These are phyloP conservation scores for Tachina fera DNA, from an alignment of 2,888 invertebrate species.

Conservation along the genomic window DNA sequence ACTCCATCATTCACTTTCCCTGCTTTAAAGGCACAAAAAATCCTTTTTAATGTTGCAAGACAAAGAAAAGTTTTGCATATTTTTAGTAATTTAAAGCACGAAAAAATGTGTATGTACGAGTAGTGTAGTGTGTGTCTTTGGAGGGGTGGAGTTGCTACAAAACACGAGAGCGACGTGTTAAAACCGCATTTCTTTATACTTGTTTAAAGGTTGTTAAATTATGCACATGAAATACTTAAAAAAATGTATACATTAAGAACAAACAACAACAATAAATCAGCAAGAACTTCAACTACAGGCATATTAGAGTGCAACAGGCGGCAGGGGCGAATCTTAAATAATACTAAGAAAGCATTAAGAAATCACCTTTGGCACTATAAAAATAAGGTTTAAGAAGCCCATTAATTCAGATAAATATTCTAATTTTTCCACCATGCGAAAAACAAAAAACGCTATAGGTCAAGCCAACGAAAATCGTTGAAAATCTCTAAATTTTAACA, in stretches of 20 bases:
- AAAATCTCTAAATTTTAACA: too few species aligned
- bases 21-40: background rate
- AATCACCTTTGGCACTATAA: too few species aligned
- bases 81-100: conserved; percentile 50
- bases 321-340: too few species aligned
- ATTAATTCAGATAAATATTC: too few species aligned
- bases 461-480: too few species aligned
- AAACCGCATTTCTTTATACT: conserved; percentile 57
- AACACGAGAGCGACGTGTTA: conserved; percentile 29
- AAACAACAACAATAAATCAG: conserved; percentile 39
- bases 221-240: conserved; percentile 44
- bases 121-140: background rate
- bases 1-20: background rate
- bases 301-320: background rate
- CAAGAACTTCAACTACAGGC: conserved; percentile 28
- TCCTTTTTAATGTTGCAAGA: background rate
- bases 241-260: conserved; percentile 35
- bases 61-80: conserved; percentile 52
- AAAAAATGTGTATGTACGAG: background rate
- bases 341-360: too few species aligned
- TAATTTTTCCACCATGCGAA: too few species aligned
- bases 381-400: too few species aligned
- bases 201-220: conserved; percentile 67
- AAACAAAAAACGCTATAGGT: too few species aligned
- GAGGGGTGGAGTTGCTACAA: background rate